phyloP scores from a whole-genome alignment of 2,113 vertebrate genomes.

The Rhizomys pruinosus region DNA sequence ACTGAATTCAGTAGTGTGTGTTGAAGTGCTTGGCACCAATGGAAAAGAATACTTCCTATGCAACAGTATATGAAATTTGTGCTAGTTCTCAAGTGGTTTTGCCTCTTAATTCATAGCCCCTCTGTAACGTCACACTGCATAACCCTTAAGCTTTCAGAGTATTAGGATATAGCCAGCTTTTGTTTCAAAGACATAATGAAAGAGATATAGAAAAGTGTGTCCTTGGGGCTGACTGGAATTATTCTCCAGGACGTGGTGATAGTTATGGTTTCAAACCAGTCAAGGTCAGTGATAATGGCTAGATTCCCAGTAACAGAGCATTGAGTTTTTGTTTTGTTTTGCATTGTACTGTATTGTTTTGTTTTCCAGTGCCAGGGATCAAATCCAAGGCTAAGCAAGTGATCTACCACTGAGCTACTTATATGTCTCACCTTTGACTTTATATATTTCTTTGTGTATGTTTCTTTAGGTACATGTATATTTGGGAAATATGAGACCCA shows the following conservation, averaged over 20 bases:
- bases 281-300: not conserved
- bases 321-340: not conserved
- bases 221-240: not conserved
- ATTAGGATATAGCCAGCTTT: not conserved
- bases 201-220: not conserved
- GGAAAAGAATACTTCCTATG: slow-evolving; percentile 17
- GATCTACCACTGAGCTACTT: not conserved
- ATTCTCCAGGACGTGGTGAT: not conserved
- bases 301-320: not conserved
- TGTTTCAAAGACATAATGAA: not conserved
- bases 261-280: not conserved
- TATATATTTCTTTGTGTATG: not conserved
- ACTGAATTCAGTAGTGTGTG: slow-evolving; percentile 29
- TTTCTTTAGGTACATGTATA: not conserved
- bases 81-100: slow-evolving; percentile 36
- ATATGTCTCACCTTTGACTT: not conserved
- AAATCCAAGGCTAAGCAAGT: not conserved
- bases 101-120: not conserved
- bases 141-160: not conserved
- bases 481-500: not conserved
- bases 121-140: not conserved
- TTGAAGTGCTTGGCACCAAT: not conserved
- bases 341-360: not conserved
- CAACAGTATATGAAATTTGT: not conserved
- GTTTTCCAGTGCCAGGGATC: not conserved